Base-by-base conservation (phyloP, 1,140 invertebrate species). In the Micrasema minimum region DNA sequence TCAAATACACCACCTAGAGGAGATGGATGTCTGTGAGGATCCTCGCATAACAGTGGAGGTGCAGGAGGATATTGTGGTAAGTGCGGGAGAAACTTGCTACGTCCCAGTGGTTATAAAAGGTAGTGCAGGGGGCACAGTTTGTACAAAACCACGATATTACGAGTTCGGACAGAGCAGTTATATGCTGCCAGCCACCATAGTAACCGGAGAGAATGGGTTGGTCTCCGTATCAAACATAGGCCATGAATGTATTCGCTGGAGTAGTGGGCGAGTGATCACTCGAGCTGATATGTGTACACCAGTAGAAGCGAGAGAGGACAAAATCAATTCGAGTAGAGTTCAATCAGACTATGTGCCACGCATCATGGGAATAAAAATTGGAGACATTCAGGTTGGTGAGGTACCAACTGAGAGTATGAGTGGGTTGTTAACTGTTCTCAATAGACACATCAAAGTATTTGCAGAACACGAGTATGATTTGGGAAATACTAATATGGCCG, bases 171-270 rank as follows among this genome's bases (percentile, higher is more conserved):
- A 46, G 5, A 14, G 5, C 11, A 46, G 43, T 16, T 46, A 46
- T n/a, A 46, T 46, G 43, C n/a, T 46, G 1, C 43, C 43, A n/a
- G 43, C 43, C n/a, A 46, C 43, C 43, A 46, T 46, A 6, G n/a
- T 46, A 5, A 14, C n/a, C 5, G 43, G 43, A 5, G 4, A n/a
- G 43, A 46, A 5, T 6, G 43, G 43, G 5, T 16, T 46, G 3
- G 14, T 46, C 6, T 46, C 43, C 6, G 43, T 46, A 0, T 46
- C 43, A 9, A 46, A 46, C 14, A 46, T 46, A n/a, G 43, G 26
- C 7, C 26, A 31, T 7, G 43, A 16, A 46, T 7, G 2, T n/a
- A 46, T 14, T 16, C 43, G 1, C 5, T 46, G 3, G n/a, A 46
- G 5, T 46, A n/a, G 11, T n/a, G 16, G 16, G n/a, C 43, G n/a